A percentile compares a stretch with the other conserved stretches of the same genome.
phyloP scores from a whole-genome alignment of 2,113 vertebrate genomes.

The Hemichromis elongatus region DNA sequence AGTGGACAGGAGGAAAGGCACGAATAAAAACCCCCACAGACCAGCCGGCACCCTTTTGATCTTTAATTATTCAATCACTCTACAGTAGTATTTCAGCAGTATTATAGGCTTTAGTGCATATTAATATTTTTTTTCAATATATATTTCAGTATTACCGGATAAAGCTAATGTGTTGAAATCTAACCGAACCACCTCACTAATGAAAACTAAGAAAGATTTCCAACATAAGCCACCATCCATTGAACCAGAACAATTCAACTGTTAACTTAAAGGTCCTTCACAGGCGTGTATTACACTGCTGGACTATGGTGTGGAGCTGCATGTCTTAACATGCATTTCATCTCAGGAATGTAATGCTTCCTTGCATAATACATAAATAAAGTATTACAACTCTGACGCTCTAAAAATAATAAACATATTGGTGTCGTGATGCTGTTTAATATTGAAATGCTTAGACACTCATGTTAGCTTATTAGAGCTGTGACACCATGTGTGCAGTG shows the following conservation, averaged over 20 bases:
- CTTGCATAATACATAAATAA: background rate
- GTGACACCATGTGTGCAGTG: background rate
- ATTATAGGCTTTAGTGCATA: background rate
- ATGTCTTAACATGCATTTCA: background rate
- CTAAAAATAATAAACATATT: background rate
- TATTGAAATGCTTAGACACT: rapidly evolving
- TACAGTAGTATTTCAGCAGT: rapidly evolving
- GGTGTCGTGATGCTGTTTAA: rapidly evolving
- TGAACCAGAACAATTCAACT: background rate
- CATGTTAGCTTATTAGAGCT: background rate
- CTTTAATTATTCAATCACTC: background rate
- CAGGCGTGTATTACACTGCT: background rate
- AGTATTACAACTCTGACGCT: background rate
- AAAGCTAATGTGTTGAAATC: background rate
- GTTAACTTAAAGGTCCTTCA: background rate
- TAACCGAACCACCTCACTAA: rapidly evolving
- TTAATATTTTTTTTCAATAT: background rate
- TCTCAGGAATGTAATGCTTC: background rate
- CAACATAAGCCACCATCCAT: rapidly evolving
- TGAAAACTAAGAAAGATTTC: background rate
- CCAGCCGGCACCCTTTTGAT: background rate
- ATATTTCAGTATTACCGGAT: background rate
- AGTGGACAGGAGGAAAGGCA: background rate
- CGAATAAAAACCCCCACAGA: background rate
- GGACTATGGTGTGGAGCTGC: background rate